phyloP scores from a whole-genome alignment of 1,140 invertebrate genomes.

The Drosophila orena region DNA sequence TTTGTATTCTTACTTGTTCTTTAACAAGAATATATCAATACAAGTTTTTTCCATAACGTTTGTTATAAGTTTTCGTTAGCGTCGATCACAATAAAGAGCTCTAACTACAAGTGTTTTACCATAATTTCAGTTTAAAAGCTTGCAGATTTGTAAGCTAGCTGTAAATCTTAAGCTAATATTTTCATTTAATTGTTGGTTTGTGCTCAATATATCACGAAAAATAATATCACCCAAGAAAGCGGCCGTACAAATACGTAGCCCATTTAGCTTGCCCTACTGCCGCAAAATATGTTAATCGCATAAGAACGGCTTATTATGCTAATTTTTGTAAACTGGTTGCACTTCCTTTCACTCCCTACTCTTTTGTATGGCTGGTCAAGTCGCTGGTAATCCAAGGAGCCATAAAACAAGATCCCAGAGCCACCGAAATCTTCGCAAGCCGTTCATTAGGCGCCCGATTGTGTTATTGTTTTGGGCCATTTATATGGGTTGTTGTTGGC shows the following conservation, averaged over 20 bases:
- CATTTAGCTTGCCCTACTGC: conserved; percentile 1
- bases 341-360: conserved; percentile 45
- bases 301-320: conserved; percentile 18
- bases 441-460: conserved; percentile 53
- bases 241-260: not conserved
- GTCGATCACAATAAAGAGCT: too few relatives aligned
- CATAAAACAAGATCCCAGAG: conserved; percentile 44
- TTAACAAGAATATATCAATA: too few relatives aligned
- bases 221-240: not conserved
- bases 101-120: too few relatives aligned
- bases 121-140: too few relatives aligned
- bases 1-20: too few relatives aligned
- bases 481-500: conserved; percentile 10
- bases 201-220: not conserved
- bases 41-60: not conserved
- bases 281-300: not conserved
- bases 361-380: conserved; percentile 32
- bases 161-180: too few relatives aligned
- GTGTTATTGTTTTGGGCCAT: conserved; percentile 40
- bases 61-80: too few relatives aligned
- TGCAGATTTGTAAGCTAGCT: not conserved
- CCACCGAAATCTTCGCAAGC: conserved; percentile 36
- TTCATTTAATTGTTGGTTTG: too few relatives aligned
- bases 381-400: conserved; percentile 41
- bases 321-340: conserved; percentile 9